Evolutionary conservation across 2,113 vertebrate genomes (phyloP).

Genomic region (Pteruthius melanotis): DNA sequence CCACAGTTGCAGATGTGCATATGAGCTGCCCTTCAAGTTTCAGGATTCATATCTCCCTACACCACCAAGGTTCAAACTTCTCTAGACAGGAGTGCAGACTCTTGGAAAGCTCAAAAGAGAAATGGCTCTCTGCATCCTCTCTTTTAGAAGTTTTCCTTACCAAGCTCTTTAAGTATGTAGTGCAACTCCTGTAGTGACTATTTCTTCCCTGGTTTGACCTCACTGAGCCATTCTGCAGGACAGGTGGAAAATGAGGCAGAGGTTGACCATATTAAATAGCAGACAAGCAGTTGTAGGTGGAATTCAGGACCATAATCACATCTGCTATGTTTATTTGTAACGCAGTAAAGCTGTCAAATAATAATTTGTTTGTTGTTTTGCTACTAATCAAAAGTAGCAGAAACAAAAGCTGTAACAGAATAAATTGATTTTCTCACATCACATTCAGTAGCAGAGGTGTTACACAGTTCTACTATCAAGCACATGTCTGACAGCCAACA

Average conservation of each 20-base stretch:
- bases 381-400: background rate
- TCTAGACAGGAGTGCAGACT: background rate
- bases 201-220: background rate
- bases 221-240: background rate
- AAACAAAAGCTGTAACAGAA: background rate
- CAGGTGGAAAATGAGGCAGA: background rate
- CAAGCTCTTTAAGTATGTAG: background rate
- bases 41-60: background rate
- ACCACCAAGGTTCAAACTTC: background rate
- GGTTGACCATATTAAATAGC: background rate
- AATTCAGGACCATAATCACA: background rate
- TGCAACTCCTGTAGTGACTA: background rate
- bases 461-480: background rate
- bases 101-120: background rate
- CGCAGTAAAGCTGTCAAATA: background rate
- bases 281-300: background rate
- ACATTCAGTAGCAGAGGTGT: background rate
- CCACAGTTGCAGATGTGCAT: background rate
- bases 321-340: background rate
- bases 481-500: fast-evolving
- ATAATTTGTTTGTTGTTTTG: background rate
- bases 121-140: background rate
- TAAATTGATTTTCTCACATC: background rate
- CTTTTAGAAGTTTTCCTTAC: background rate
- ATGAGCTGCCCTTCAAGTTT: background rate